These are phyloP conservation scores for Triplophysa bombifrons DNA, from an alignment of 2,797 vertebrate genomes.

Conservation along the genomic window DNA sequence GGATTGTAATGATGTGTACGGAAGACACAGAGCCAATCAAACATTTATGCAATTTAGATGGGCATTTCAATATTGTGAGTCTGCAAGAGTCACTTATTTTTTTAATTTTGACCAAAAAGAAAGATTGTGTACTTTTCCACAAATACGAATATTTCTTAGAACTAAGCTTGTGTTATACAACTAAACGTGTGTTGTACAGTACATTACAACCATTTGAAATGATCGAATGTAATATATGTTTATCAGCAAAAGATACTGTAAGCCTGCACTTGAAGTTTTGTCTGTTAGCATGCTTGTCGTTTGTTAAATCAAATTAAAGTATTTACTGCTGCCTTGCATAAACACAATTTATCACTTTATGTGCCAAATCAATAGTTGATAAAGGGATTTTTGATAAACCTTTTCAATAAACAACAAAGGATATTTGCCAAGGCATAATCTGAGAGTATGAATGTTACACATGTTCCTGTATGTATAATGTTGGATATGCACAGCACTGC, in stretches of 20 bases:
- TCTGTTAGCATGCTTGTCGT: slow-evolving; percentile 75
- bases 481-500: slow-evolving; percentile 53
- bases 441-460: slow-evolving; percentile 32
- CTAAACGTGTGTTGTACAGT: slow-evolving; percentile 64
- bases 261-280: slow-evolving; percentile 63
- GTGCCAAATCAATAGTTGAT: slow-evolving; percentile 25
- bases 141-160: slow-evolving; percentile 75
- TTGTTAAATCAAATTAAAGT: slow-evolving; percentile 57
- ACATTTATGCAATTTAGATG: slow-evolving; percentile 81
- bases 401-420: slow-evolving; percentile 30
- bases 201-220: slow-evolving; percentile 64
- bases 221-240: slow-evolving; percentile 66
- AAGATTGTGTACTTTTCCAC: slow-evolving; percentile 80
- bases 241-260: slow-evolving; percentile 60
- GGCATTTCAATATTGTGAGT: slow-evolving; percentile 78
- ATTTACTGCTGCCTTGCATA: slow-evolving; percentile 68
- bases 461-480: slow-evolving; percentile 11
- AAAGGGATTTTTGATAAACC: slow-evolving; percentile 35
- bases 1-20: slow-evolving; percentile 76
- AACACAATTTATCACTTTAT: slow-evolving; percentile 41
- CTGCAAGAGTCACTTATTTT: slow-evolving; percentile 75
- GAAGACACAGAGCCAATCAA: slow-evolving; percentile 70
- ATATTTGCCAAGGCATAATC: slow-evolving; percentile 9
- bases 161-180: slow-evolving; percentile 65
- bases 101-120: slow-evolving; percentile 69